phyloP scores from a whole-genome alignment of 2,113 vertebrate species.

The Potamarius usumacintae region DNA sequence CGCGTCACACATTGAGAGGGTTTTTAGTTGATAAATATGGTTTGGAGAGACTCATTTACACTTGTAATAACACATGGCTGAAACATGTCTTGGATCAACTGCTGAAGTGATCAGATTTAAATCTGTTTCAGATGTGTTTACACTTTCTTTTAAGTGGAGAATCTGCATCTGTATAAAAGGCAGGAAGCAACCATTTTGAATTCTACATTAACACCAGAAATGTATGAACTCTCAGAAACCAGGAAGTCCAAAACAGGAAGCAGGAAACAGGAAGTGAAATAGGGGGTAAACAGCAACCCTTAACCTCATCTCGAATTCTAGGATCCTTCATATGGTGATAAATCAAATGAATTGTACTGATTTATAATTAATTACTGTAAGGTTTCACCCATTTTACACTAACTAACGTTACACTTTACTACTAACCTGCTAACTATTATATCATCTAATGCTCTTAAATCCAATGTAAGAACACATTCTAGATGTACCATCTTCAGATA shows the following conservation, averaged over 20 bases:
- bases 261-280: constrained; percentile 24
- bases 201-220: background rate
- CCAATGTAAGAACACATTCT: background rate
- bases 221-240: background rate
- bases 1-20: background rate
- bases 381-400: background rate
- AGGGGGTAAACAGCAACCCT: background rate
- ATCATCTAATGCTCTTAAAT: background rate
- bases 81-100: background rate
- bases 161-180: background rate
- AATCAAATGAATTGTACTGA: background rate
- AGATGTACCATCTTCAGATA: background rate
- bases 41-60: background rate
- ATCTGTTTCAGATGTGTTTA: background rate
- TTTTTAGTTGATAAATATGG: background rate
- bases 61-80: background rate
- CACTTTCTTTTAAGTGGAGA: background rate
- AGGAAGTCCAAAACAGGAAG: constrained; percentile 3
- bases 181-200: background rate
- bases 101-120: background rate
- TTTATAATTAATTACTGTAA: background rate
- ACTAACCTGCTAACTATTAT: background rate
- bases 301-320: background rate
- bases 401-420: background rate
- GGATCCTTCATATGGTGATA: background rate